Evolutionary conservation across 2,797 vertebrate genomes (phyloP).

Genomic region (Coregonus ussuriensis): DNA sequence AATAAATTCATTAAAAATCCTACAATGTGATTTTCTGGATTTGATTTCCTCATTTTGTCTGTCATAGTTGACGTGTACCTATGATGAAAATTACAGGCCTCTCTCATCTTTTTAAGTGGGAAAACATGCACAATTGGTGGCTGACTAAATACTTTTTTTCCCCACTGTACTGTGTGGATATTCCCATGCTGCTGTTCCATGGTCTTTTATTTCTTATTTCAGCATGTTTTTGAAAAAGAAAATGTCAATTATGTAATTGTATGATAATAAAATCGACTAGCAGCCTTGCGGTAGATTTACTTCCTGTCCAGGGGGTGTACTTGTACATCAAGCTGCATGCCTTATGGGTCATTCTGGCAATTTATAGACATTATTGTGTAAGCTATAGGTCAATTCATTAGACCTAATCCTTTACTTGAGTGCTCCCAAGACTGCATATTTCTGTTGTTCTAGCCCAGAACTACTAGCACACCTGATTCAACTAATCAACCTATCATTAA

Average conservation of each 20-base stretch:
- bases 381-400: background rate
- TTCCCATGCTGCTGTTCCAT: background rate
- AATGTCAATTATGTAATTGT: background rate
- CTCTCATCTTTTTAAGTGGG: no score
- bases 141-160: no score
- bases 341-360: background rate
- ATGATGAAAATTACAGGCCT: no score
- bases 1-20: no score
- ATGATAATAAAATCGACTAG: background rate
- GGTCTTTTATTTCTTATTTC: background rate
- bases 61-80: no score
- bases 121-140: no score
- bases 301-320: background rate
- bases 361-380: background rate
- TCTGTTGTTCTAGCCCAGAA: background rate
- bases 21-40: no score
- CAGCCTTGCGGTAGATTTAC: background rate
- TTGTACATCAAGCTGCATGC: conserved; percentile 2
- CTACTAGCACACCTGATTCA: background rate
- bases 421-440: no score
- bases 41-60: no score
- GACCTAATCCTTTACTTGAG: background rate
- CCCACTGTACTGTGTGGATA: background rate
- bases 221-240: background rate
- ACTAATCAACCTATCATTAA: background rate